Base-by-base conservation (phyloP, 2,888 invertebrate genomes). In the Apodemia duryi region DNA sequence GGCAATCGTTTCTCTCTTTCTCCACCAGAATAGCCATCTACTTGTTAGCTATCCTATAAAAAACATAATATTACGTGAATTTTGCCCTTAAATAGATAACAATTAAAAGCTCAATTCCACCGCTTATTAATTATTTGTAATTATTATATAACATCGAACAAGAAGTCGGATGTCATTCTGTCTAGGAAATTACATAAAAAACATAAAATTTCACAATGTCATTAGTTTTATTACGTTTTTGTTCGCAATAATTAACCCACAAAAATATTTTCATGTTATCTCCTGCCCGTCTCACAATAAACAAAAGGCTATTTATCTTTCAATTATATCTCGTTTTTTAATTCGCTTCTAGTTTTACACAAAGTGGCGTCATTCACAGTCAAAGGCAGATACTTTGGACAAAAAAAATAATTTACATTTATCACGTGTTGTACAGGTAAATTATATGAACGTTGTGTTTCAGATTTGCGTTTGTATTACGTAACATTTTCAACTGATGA, bases 151-250 rank as follows among this genome's bases (percentile, higher is more conserved):
- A 52, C 52, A 52, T 52, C 7, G 10, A 21, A n/a, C 5, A 52
- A 52, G 52, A 52, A 52, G 52, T 52, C 52, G 28, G 28, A 52
- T 52, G 52, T 52, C 52, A 52, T 52, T 52, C 28, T 10, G 46
- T 28, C 10, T 9, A 52, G 52, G 52, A 52, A 52, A 52, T 52
- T 52, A 52, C 52, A 52, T 52, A 52, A 52, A 28, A n/a, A 52
- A 28, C 52, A 28, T 52, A 11, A 29, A 29, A 54, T 54, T 54
- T 54, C 28, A 54, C 49, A n/a, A 49, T 49, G 13, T 49, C 49
- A 49, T 49, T 54, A 54, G 54, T 54, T 54, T 54, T 54, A 54
- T 54, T 54, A 35, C 57, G 57, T 57, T 57, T 57, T 57, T 57
- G 57, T 57, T 35, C 29, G 29, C 13, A 57, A n/a, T 13, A 57